Conservation (phyloP, 2,888 invertebrate species). For the Biston stratarius region DNA sequence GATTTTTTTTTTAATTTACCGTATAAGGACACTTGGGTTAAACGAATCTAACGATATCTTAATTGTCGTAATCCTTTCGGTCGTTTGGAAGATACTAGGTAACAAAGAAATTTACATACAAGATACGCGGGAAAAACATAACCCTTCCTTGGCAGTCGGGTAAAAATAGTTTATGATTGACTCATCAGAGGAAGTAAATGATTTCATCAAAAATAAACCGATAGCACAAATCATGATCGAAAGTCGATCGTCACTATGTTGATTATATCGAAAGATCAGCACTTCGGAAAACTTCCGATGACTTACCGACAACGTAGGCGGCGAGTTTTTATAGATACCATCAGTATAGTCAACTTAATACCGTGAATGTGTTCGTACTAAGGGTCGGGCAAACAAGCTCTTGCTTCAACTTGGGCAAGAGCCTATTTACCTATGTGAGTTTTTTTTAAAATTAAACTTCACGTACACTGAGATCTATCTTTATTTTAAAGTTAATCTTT, state of each 20-base stretch:
- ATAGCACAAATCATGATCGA: conserved; percentile 18
- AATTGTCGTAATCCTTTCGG: too few relatives aligned
- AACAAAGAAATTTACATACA: too few relatives aligned
- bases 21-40: too few relatives aligned
- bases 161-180: neutral
- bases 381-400: neutral
- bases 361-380: neutral
- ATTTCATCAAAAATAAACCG: conserved; percentile 2
- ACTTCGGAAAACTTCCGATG: conserved; percentile 52
- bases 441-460: too few relatives aligned
- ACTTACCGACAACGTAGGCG: conserved; percentile 65
- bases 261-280: conserved; percentile 42
- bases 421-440: neutral
- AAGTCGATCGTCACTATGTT: conserved; percentile 39
- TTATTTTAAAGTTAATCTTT: too few relatives aligned
- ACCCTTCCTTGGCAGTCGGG: too few relatives aligned
- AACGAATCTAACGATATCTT: too few relatives aligned
- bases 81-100: too few relatives aligned
- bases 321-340: conserved; percentile 68
- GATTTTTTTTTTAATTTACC: too few relatives aligned
- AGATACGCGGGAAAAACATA: too few relatives aligned
- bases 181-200: conserved; percentile 3
- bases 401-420: neutral
- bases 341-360: conserved; percentile 42
- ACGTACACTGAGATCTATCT: too few relatives aligned